Evolutionary conservation across 2,797 vertebrate genomes (phyloP).

Genomic region (Ibycter americanus): DNA sequence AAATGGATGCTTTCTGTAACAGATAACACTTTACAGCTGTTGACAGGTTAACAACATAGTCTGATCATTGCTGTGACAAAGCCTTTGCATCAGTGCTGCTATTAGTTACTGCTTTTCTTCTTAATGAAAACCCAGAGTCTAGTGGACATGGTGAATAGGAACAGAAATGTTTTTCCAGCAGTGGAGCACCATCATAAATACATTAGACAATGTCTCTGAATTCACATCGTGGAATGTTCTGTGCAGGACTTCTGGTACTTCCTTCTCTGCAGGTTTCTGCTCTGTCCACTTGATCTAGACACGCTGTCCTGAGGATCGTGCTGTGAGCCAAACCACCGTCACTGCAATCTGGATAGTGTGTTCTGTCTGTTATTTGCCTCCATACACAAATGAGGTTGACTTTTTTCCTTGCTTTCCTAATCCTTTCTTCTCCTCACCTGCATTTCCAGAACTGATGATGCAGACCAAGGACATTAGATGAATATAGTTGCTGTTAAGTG

Average conservation of each 20-base stretch:
- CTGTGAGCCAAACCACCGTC: not conserved
- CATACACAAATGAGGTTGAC: not conserved
- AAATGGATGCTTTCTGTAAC: not conserved
- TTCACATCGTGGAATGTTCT: not conserved
- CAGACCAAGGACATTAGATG: not conserved
- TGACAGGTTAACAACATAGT: not conserved
- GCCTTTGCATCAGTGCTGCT: not conserved
- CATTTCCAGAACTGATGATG: not conserved
- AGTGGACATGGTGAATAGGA: not conserved
- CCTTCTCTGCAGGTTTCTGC: not conserved
- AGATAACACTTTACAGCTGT: not conserved
- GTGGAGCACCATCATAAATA: not conserved
- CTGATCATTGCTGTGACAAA: not conserved
- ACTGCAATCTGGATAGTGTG: not conserved
- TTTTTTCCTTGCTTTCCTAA: not conserved
- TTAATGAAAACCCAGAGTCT: not conserved
- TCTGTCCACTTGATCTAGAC: not conserved
- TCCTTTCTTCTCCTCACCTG: not conserved
- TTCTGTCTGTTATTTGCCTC: not conserved
- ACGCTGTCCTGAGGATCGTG: not conserved
- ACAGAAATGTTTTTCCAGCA: not conserved
- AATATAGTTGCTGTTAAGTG: not conserved
- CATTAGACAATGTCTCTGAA: not conserved
- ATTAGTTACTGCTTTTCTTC: not conserved
- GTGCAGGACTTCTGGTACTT: not conserved